Conservation (phyloP, 2,113 vertebrate genomes). For the Aix galericulata region DNA sequence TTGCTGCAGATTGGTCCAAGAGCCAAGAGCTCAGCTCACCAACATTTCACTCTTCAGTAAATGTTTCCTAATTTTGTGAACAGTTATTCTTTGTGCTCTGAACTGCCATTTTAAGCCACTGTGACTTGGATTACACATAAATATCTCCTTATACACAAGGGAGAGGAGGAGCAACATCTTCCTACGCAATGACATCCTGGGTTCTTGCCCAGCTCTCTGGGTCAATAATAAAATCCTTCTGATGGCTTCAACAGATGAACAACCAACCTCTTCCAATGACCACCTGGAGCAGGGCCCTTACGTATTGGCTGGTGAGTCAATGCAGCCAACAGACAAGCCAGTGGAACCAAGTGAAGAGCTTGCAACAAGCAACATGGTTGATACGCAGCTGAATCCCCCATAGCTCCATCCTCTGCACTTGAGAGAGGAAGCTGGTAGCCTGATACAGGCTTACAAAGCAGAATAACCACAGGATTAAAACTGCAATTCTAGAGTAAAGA, state of each 20-base stretch:
- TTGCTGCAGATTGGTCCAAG: neutral
- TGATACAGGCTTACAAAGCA: neutral
- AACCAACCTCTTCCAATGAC: neutral
- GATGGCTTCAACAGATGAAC: neutral
- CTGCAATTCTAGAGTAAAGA: neutral
- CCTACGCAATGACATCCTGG: neutral
- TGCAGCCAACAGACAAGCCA: neutral
- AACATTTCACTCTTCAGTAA: neutral
- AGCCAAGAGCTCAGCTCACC: neutral
- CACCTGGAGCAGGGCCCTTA: neutral
- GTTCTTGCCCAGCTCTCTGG: neutral
- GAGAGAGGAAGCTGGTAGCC: neutral
- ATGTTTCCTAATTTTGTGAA: neutral
- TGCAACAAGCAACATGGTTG: neutral
- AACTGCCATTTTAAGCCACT: neutral
- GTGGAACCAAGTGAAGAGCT: neutral
- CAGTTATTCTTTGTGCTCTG: neutral
- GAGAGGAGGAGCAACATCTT: neutral
- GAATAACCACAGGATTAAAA: neutral
- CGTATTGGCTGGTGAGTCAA: rapidly evolving
- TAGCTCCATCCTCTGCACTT: neutral
- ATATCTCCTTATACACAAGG: neutral
- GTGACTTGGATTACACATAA: neutral
- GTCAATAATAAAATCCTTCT: neutral
- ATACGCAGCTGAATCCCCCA: neutral